These are phyloP conservation scores for Pterois miles DNA, from an alignment of 2,797 vertebrate genomes.

Conservation along the genomic window DNA sequence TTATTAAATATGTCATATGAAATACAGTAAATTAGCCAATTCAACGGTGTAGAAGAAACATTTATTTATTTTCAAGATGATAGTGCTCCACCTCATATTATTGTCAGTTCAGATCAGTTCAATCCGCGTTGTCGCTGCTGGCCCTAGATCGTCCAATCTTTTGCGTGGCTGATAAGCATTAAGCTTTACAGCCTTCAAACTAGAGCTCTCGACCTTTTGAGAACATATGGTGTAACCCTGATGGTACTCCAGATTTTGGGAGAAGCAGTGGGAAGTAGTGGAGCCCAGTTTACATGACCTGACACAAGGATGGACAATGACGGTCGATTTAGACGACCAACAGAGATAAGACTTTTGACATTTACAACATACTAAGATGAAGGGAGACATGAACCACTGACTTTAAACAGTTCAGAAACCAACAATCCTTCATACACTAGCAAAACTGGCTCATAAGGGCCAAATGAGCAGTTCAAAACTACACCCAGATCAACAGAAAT, in stretches of 20 bases:
- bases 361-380: not conserved
- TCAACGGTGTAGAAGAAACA: not conserved
- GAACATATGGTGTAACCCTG: not conserved
- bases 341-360: not conserved
- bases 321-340: not conserved
- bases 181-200: slow-evolving; percentile 22
- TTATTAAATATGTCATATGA: not conserved
- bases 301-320: not conserved
- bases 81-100: not conserved
- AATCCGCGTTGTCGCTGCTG: not conserved
- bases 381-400: not conserved
- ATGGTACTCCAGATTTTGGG: not conserved
- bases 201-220: slow-evolving; percentile 11
- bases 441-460: not conserved
- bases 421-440: not conserved
- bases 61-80: not conserved
- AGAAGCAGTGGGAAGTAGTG: not conserved
- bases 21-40: not conserved
- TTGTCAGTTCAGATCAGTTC: not conserved
- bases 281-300: not conserved
- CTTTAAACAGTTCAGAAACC: not conserved
- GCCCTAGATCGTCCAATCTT: not conserved
- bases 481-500: not conserved
- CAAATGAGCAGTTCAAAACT: not conserved
- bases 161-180: slow-evolving; percentile 13